A percentile compares a stretch with the other conserved stretches of the same genome.
Evolutionary conservation across 2,797 vertebrate species (phyloP).

Genomic region (Orientallactaga sibirica): DNA sequence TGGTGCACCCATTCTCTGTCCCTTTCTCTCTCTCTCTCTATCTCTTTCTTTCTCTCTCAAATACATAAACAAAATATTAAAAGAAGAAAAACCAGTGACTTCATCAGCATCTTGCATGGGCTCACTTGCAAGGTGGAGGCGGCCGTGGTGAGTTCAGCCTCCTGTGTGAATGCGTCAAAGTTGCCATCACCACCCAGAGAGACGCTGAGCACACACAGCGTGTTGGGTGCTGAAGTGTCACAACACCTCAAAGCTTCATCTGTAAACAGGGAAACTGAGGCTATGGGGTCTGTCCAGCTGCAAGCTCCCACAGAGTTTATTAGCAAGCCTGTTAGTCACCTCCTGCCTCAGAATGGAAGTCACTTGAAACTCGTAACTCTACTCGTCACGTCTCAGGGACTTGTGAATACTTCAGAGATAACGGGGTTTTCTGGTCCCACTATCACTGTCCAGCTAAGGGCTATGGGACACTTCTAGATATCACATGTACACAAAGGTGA

Average conservation of each 20-base stretch:
- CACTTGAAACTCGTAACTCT: accelerated
- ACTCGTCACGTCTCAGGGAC: accelerated
- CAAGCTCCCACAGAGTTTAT: accelerated
- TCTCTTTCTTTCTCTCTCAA: too few relatives aligned
- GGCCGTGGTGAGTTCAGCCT: accelerated
- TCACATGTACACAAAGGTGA: accelerated
- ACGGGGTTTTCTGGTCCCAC: accelerated
- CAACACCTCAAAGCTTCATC: accelerated
- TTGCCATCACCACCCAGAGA: not conserved
- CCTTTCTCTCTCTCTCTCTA: too few relatives aligned
- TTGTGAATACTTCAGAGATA: accelerated
- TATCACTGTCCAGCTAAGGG: accelerated
- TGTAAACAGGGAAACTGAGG: not conserved
- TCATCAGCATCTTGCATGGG: accelerated
- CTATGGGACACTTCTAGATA: too few relatives aligned
- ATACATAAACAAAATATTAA: too few relatives aligned
- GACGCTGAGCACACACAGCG: too few relatives aligned
- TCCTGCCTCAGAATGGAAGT: not conserved
- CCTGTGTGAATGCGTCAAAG: accelerated
- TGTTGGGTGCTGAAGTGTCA: not conserved
- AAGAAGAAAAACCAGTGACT: accelerated
- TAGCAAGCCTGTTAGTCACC: not conserved
- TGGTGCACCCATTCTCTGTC: too few relatives aligned
- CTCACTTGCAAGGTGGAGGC: accelerated
- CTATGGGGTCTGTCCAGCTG: not conserved